Evolutionary conservation across 2,888 invertebrate species (phyloP), one percentile per base, ranked within the genome.

Genomic region (Drosophila emarginata): DNA sequence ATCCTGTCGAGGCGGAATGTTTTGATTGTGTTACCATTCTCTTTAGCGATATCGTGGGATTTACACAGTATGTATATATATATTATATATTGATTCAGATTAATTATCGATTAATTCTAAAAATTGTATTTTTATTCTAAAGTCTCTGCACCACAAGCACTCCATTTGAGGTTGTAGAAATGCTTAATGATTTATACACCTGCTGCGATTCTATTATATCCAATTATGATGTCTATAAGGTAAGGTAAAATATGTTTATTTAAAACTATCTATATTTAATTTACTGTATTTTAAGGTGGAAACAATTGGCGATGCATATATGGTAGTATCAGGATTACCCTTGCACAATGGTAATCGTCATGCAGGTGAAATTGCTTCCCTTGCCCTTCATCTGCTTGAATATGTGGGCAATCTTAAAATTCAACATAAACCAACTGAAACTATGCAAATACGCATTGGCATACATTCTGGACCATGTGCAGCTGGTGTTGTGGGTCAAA

Each of bases 181-280:
- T 97, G 78, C 92, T 97, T 52, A 97, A 97, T 90, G 97, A 97
- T 88, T 92, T 97, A 58, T 97, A 97, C 91, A 97, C 97, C 0
- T 95, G 95, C 80, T 97, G 97, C 88, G 97, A 97, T 89, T 95
- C 96, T 0, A 96, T 97, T 68, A 96, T 97, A 85, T 96, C 96
- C 0, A 94, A 95, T 90, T 97, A 96, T 91, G 96, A 97, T 87
- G 96, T 96, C 4, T 96, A 96, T 91, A 98, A 98, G 93, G 95
- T 95, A 4, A 12, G 15, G 4, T 12, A 4, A 0, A 1, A 1
- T 4, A 4, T 0, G 2, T 9, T 32, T 9, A 11, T 18, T n/a
- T 56, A 37, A n/a, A n/a, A n/a, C n/a, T 32, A n/a, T 2, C 32
- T 12, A 12, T 23, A 4, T 14, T 2, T 26, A 4, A 5, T 4